Evolutionary conservation across 2,797 vertebrate genomes (phyloP).

Genomic region (Xenopus petersii): DNA sequence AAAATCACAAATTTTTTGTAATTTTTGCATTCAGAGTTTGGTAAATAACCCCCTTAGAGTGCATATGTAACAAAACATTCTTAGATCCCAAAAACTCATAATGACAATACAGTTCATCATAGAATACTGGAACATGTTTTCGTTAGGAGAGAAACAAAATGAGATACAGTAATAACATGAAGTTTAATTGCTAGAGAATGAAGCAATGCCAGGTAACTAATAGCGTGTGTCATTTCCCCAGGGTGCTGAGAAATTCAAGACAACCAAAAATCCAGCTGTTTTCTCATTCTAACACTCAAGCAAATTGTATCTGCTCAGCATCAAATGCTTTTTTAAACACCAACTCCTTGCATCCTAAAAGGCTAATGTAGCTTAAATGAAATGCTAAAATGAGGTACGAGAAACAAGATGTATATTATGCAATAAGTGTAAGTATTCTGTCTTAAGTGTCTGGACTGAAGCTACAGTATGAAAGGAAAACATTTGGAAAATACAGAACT

Average conservation of each 20-base stretch:
- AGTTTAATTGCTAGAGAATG: background rate
- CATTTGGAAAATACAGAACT: background rate
- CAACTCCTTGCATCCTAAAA: conserved; percentile 7
- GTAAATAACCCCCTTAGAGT: too few relatives aligned
- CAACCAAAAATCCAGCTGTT: conserved; percentile 4
- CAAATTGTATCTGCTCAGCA: background rate
- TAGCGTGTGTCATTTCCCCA: background rate
- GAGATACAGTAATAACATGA: background rate
- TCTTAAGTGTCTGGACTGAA: background rate
- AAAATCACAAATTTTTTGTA: too few relatives aligned
- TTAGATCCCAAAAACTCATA: too few relatives aligned
- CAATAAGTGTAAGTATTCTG: background rate
- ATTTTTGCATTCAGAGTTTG: too few relatives aligned
- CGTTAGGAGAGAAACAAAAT: too few relatives aligned
- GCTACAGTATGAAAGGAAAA: background rate
- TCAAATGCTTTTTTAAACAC: background rate
- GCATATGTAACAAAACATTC: too few relatives aligned
- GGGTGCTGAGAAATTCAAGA: background rate
- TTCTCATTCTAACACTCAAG: conserved; percentile 1
- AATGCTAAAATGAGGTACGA: conserved; percentile 7
- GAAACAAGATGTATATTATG: conserved; percentile 5
- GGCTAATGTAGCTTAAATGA: conserved; percentile 4
- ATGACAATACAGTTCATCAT: too few relatives aligned
- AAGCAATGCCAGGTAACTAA: background rate
- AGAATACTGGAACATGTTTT: too few relatives aligned